A percentile compares a stretch with the other conserved stretches of the same genome.
Evolutionary conservation across 1,140 invertebrate genomes (phyloP).

Genomic region (Achatina immaculata): DNA sequence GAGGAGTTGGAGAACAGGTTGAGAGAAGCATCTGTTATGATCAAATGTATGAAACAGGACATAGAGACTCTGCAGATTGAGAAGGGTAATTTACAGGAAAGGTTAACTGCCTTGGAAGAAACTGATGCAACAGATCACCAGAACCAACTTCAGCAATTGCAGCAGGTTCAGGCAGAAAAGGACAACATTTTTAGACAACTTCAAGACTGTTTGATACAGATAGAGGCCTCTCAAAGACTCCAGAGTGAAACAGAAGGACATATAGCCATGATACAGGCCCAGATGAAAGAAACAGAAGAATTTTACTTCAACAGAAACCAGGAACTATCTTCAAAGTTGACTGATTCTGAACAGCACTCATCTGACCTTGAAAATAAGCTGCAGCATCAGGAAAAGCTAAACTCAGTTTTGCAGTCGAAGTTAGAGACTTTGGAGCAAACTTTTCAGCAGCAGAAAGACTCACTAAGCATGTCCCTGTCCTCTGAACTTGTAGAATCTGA

Average conservation of each 20-base stretch:
- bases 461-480: not conserved
- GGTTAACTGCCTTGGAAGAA: not conserved
- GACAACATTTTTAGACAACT: not conserved
- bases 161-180: not conserved
- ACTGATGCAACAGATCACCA: not conserved
- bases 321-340: conserved; percentile 18
- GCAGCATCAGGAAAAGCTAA: not conserved
- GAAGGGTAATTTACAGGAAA: not conserved
- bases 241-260: conserved; percentile 3
- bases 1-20: conserved; percentile 13
- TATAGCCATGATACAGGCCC: too few relatives aligned
- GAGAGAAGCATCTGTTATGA: not conserved
- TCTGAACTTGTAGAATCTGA: conserved; percentile 8
- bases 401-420: not conserved
- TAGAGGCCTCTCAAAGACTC: not conserved
- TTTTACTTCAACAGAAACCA: not conserved
- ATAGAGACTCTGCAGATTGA: conserved; percentile 3
- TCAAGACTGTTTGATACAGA: not conserved
- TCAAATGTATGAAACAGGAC: not conserved
- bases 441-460: not conserved
- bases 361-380: conserved; percentile 8
- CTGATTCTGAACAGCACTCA: conserved; percentile 1
- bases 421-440: not conserved
- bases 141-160: not conserved
- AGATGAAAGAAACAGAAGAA: conserved; percentile 19